A percentile compares a stretch with the other conserved stretches of the same genome.
phyloP scores from a whole-genome alignment of 2,888 invertebrate species.

The Invenusta paracnida region DNA sequence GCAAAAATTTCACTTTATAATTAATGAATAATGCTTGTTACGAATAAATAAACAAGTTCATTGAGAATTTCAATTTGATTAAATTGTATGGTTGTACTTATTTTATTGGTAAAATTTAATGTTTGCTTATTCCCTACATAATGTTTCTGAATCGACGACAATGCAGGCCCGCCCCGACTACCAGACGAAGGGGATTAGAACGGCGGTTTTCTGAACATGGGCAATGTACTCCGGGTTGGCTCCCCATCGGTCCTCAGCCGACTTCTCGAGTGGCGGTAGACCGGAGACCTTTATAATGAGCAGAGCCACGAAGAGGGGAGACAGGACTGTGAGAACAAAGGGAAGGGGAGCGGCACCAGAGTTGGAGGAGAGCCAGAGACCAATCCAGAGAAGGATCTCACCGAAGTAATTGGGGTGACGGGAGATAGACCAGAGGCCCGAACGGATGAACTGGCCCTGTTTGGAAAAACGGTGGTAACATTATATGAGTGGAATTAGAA shows the following conservation, averaged over 20 bases:
- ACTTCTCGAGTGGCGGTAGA: constrained; percentile 57
- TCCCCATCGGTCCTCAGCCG: constrained; percentile 57
- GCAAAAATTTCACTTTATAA: too few species aligned
- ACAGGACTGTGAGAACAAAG: constrained; percentile 52
- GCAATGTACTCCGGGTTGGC: constrained; percentile 52
- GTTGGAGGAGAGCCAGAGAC: constrained; percentile 51
- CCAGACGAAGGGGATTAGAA: constrained; percentile 53
- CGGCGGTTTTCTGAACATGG: constrained; percentile 57
- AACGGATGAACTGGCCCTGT: constrained; percentile 51
- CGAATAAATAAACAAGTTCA: too few species aligned
- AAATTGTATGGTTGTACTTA: too few species aligned
- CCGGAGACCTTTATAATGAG: constrained; percentile 59
- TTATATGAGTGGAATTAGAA: too few species aligned
- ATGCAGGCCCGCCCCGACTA: too few species aligned
- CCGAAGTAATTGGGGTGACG: constrained; percentile 59
- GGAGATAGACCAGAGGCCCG: constrained; percentile 55
- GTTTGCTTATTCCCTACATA: too few species aligned
- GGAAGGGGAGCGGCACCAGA: constrained; percentile 47
- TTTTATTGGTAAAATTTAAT: too few species aligned
- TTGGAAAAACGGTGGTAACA: too few species aligned
- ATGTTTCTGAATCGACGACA: too few species aligned
- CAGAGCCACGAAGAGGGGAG: constrained; percentile 56
- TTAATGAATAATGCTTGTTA: too few species aligned
- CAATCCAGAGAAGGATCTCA: constrained; percentile 57
- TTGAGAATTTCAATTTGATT: too few species aligned